A percentile compares a stretch with the other conserved stretches of the same genome.
Evolutionary conservation across 23 tunicate genomes (phyloP).

Genomic region (Phallusia fumigata): DNA sequence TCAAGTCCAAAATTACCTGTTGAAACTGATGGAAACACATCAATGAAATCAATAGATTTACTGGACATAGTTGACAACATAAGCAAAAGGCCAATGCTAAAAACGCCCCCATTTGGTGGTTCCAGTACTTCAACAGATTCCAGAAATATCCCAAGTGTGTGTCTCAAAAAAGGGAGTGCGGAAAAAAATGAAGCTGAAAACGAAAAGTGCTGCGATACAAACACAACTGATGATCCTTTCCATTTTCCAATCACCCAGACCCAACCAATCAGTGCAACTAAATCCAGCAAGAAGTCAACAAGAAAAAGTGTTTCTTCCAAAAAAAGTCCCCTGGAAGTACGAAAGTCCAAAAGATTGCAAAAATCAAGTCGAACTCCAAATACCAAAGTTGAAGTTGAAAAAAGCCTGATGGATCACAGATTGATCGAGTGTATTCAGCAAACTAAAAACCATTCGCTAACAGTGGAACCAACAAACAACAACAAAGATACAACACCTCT

Average conservation of each 20-base stretch:
- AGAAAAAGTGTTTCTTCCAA: neutral
- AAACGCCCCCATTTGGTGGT: neutral
- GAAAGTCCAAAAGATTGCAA: neutral
- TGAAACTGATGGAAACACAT: neutral
- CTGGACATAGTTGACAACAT: neutral
- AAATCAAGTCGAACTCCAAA: neutral
- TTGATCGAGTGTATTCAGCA: neutral
- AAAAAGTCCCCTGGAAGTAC: neutral
- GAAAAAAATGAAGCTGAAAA: neutral
- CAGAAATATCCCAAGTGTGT: neutral
- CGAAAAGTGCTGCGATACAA: neutral
- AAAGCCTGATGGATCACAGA: neutral
- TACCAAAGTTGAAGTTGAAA: neutral
- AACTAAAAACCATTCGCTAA: neutral
- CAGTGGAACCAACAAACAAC: neutral
- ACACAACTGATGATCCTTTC: neutral
- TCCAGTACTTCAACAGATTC: conserved; percentile 3
- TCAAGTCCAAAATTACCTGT: too few species aligned
- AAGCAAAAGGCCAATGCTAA: neutral
- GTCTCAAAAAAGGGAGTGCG: neutral
- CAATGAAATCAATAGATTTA: neutral
- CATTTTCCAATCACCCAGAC: conserved; percentile 1
- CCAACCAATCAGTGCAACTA: neutral
- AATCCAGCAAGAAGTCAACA: neutral
- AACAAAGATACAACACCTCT: neutral